Percentiles rank a stretch among this genome's conserved stretches.
phyloP scores from a whole-genome alignment of 37 sponge, comb jelly and placozoan genomes.

The Eunapius fragilis region DNA sequence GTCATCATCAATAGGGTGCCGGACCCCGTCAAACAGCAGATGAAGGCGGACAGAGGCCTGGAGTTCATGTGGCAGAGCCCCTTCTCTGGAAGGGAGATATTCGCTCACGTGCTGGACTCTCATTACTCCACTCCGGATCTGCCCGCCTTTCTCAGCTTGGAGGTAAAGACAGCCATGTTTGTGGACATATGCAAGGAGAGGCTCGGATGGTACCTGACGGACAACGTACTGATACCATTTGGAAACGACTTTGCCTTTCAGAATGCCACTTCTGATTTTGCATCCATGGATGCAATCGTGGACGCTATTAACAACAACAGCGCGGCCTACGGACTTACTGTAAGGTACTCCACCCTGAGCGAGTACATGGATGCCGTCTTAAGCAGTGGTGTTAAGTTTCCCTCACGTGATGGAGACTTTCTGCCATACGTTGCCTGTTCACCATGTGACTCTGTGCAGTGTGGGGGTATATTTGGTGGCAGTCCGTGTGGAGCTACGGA shows the following conservation, averaged over 20 bases:
- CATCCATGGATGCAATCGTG: slow-evolving; percentile 36
- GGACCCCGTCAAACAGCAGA: slow-evolving; percentile 78
- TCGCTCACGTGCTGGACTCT: slow-evolving; percentile 62
- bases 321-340: slow-evolving; percentile 24
- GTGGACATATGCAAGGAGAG: slow-evolving; percentile 22
- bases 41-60: slow-evolving; percentile 52
- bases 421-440: slow-evolving; percentile 64
- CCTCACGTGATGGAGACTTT: slow-evolving; percentile 25
- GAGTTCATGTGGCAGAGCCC: slow-evolving; percentile 78
- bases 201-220: slow-evolving; percentile 36
- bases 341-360: slow-evolving; percentile 45
- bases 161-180: slow-evolving; percentile 39
- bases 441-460: slow-evolving; percentile 31
- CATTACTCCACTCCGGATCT: slow-evolving; percentile 51
- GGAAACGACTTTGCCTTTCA: slow-evolving; percentile 60
- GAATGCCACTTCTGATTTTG: slow-evolving; percentile 39
- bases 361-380: slow-evolving; percentile 49
- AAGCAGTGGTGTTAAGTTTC: slow-evolving; percentile 13
- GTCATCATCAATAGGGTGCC: slow-evolving; percentile 83
- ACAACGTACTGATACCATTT: slow-evolving; percentile 60
- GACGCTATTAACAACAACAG: slow-evolving; percentile 30
- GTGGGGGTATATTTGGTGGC: slow-evolving; percentile 2
- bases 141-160: neutral
- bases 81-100: slow-evolving; percentile 16
- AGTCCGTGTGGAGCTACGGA: slow-evolving; percentile 44